These are phyloP conservation scores for Scelioninae gen. 2 DNA, from an alignment of 2,888 invertebrate genomes.

Conservation along the genomic window DNA sequence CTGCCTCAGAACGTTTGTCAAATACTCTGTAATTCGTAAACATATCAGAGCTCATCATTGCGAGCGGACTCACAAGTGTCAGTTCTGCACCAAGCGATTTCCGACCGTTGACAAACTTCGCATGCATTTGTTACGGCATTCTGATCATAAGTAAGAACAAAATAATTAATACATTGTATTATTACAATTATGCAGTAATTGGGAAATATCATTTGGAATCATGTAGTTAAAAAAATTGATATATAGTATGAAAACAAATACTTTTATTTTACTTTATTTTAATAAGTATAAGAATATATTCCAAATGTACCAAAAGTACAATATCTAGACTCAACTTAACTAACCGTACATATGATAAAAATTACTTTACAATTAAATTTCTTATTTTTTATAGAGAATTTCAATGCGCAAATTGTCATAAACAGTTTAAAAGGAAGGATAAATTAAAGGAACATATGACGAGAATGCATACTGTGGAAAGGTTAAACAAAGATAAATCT, in stretches of 20 bases:
- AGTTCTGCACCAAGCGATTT: conserved; percentile 83
- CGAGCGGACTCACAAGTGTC: conserved; percentile 81
- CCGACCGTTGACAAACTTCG: conserved; percentile 83
- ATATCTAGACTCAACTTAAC: no score
- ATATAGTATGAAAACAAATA: no score
- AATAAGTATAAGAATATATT: no score
- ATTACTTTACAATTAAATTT: no score
- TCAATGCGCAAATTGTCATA: conserved; percentile 85
- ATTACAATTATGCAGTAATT: no score
- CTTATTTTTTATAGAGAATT: conserved; percentile 81
- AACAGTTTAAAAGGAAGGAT: conserved; percentile 86
- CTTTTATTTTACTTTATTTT: no score
- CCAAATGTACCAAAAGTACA: no score
- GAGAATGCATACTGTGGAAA: conserved; percentile 79
- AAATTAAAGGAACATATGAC: conserved; percentile 85
- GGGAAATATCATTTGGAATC: no score
- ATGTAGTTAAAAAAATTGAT: no score
- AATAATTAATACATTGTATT: no score
- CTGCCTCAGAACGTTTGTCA: conserved; percentile 80
- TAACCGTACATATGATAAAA: no score
- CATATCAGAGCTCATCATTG: conserved; percentile 86
- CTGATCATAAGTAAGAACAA: conserved; percentile 74
- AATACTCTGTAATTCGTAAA: conserved; percentile 83
- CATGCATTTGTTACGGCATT: conserved; percentile 80
- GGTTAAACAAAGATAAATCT: conserved; percentile 66